These are phyloP conservation scores for Dendroctonus ponderosae DNA, from an alignment of 1,140 invertebrate species.

Conservation along the genomic window DNA sequence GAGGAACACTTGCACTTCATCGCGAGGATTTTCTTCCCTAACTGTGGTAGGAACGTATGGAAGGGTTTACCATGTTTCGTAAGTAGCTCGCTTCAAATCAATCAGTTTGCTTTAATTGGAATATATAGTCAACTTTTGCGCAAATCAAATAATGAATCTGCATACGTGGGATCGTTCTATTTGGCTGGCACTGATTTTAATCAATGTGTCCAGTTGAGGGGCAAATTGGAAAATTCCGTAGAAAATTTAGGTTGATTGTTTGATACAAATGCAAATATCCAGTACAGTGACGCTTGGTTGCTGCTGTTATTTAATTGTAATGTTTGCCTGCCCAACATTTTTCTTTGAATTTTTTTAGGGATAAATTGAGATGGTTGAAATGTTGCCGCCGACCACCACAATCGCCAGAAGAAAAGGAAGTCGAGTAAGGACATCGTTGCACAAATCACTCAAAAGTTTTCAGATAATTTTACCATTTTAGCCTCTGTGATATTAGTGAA, in stretches of 20 bases:
- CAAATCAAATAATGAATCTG: not conserved
- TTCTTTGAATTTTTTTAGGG: conserved; percentile 15
- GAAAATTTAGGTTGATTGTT: too few relatives aligned
- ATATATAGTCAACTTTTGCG: not conserved
- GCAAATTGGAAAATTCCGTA: too few relatives aligned
- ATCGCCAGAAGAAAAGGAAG: conserved; percentile 37
- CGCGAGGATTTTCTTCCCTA: conserved; percentile 39
- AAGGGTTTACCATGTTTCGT: not conserved
- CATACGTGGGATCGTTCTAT: too few relatives aligned
- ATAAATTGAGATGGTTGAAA: conserved; percentile 11
- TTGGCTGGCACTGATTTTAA: too few relatives aligned
- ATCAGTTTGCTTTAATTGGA: not conserved
- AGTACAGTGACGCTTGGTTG: too few relatives aligned
- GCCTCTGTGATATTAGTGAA: conserved; percentile 19
- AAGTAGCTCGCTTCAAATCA: not conserved
- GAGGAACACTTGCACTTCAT: conserved; percentile 38
- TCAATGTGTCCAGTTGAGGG: too few relatives aligned
- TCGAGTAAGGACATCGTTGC: conserved; percentile 28
- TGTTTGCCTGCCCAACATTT: too few relatives aligned
- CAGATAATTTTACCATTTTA: conserved; percentile 4
- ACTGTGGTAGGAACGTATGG: conserved; percentile 6
- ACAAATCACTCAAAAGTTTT: not conserved
- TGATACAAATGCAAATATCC: too few relatives aligned
- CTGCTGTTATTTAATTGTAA: not conserved
- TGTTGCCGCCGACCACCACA: conserved; percentile 27